These are phyloP conservation scores for Athetis lepigone DNA, from an alignment of 2,888 invertebrate species.

Conservation along the genomic window DNA sequence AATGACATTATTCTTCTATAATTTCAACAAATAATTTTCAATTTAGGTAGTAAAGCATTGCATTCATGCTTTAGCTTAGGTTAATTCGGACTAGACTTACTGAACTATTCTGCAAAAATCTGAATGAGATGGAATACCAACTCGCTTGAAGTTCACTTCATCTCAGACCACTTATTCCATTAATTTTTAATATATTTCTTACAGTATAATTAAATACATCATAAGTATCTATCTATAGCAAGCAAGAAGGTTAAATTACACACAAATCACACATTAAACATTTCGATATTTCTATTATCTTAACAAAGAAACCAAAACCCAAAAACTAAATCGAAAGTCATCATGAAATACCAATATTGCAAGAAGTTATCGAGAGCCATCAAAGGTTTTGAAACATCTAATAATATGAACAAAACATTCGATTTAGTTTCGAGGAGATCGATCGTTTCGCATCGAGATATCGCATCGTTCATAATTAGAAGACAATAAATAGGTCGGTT, in stretches of 20 bases:
- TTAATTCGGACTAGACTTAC: background rate
- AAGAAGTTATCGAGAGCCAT: constrained; percentile 54
- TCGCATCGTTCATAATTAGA: constrained; percentile 63
- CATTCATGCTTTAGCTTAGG: background rate
- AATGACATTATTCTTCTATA: constrained; percentile 39
- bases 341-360: constrained; percentile 41
- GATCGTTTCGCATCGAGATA: constrained; percentile 57
- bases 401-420: constrained; percentile 64
- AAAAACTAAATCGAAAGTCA: constrained; percentile 30
- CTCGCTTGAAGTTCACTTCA: too few species aligned
- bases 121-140: too few species aligned
- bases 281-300: too few species aligned
- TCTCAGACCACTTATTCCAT: too few species aligned
- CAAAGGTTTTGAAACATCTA: constrained; percentile 56
- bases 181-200: too few species aligned
- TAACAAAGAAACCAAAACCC: background rate
- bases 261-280: too few species aligned
- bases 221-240: too few species aligned
- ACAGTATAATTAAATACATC: too few species aligned
- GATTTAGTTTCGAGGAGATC: constrained; percentile 54
- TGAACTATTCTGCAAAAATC: background rate
- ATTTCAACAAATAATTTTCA: background rate
- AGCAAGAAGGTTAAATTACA: too few species aligned
- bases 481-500: constrained; percentile 59
- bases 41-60: background rate